Percentiles rank a stretch among this genome's conserved stretches.
phyloP scores from a whole-genome alignment of 64 coral and sea anemone genomes.

The Actinia equina region DNA sequence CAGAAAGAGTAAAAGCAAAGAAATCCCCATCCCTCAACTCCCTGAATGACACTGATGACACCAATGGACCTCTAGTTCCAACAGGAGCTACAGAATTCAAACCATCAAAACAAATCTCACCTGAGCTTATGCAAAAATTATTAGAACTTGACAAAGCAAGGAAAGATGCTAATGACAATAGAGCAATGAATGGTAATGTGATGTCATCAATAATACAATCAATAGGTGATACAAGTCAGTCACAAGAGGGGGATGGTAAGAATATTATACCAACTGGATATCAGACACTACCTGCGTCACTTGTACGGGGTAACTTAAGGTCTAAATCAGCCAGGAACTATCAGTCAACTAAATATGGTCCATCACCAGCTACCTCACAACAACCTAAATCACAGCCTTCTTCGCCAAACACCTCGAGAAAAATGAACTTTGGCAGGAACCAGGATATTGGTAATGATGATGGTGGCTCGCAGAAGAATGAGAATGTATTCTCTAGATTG shows the following conservation, averaged over 20 bases:
- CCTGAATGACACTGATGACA: conserved; percentile 37
- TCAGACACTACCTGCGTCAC: conserved; percentile 37
- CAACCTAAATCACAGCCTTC: conserved; percentile 78
- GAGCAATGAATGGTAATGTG: conserved; percentile 2
- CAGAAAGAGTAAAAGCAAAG: conserved; percentile 61
- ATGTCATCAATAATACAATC: conserved; percentile 4
- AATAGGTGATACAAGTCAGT: not conserved
- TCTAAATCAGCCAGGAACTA: conserved; percentile 93
- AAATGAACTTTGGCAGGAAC: conserved; percentile 47
- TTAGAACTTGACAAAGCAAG: conserved; percentile 89
- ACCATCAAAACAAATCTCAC: conserved; percentile 70
- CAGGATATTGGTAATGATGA: conserved; percentile 53
- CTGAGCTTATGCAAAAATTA: conserved; percentile 97
- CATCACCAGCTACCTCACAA: conserved; percentile 4
- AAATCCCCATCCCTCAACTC: conserved; percentile 28
- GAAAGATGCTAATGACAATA: conserved; percentile 47
- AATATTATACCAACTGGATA: not conserved
- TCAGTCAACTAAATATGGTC: conserved; percentile 60
- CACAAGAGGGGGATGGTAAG: conserved; percentile 21
- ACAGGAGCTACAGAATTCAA: conserved; percentile 30
- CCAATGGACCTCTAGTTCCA: conserved; percentile 36
- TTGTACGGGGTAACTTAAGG: conserved; percentile 78
- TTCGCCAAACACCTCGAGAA: conserved; percentile 75
- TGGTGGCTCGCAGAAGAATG: conserved; percentile 49
- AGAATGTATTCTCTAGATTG: conserved; percentile 86